A percentile compares a stretch with the other conserved stretches of the same genome.
These are phyloP conservation scores for Drosophila kambysellisi DNA, from an alignment of 2,888 invertebrate genomes.

Conservation along the genomic window DNA sequence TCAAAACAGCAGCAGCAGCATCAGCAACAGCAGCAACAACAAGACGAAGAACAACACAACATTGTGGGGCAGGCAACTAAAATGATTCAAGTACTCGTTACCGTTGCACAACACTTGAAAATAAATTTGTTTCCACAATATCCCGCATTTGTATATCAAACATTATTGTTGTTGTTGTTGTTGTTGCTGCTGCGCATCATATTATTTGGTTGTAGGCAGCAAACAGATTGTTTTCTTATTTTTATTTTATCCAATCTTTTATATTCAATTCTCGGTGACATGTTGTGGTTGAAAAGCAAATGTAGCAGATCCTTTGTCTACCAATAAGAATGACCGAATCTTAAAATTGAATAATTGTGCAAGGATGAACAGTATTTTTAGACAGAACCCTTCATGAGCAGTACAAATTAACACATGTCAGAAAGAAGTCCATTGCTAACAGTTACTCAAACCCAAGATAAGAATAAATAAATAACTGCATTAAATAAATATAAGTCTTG, in stretches of 20 bases:
- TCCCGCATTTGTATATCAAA: constrained; percentile 53
- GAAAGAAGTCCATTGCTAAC: not conserved
- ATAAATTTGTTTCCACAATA: constrained; percentile 73
- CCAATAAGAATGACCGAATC: not conserved
- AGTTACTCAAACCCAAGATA: not conserved
- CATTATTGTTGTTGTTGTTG: constrained; percentile 22
- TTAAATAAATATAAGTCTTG: not conserved
- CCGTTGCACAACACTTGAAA: constrained; percentile 71
- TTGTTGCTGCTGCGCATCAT: constrained; percentile 39
- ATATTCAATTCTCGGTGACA: constrained; percentile 57
- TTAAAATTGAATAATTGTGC: not conserved
- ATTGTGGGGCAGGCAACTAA: constrained; percentile 45
- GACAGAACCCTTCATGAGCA: not conserved
- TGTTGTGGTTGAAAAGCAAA: constrained; percentile 14
- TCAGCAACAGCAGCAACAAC: not conserved
- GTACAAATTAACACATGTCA: not conserved
- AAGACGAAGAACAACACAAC: constrained; percentile 6
- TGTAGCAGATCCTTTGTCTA: not conserved
- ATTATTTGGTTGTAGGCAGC: constrained; percentile 50
- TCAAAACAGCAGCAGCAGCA: constrained; percentile 14
- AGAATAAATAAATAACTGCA: not conserved
- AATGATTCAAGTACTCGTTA: constrained; percentile 65
- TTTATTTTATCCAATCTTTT: constrained; percentile 47
- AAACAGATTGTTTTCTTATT: constrained; percentile 60
- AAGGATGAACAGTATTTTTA: not conserved